These are phyloP conservation scores for Mesorhabditis belari DNA, from an alignment of 2,888 invertebrate species.

Conservation along the genomic window DNA sequence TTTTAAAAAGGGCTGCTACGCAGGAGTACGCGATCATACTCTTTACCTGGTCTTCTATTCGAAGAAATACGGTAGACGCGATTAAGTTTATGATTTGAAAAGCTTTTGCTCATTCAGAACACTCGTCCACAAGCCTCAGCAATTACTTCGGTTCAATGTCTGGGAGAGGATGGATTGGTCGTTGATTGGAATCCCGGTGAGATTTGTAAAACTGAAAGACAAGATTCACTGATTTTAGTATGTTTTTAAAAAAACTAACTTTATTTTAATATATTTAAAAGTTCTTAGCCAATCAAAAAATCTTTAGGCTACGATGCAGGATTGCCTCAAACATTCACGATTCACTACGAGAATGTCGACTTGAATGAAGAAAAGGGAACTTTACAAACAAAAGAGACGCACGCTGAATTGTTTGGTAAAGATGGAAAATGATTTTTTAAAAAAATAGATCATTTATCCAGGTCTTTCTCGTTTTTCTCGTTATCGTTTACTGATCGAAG, in stretches of 20 bases:
- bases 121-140: constrained; percentile 34
- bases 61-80: too few relatives aligned
- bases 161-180: constrained; percentile 18
- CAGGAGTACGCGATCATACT: too few relatives aligned
- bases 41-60: too few relatives aligned
- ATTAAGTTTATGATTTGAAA: too few relatives aligned
- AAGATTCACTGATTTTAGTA: too few relatives aligned
- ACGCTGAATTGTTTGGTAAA: constrained; percentile 4
- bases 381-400: constrained; percentile 1
- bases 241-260: too few relatives aligned
- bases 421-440: too few relatives aligned
- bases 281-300: background rate
- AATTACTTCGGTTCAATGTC: constrained; percentile 20
- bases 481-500: constrained; percentile 31
- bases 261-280: too few relatives aligned
- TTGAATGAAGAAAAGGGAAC: background rate
- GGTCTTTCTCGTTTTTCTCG: constrained; percentile 21
- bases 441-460: constrained; percentile 2
- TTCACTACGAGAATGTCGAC: constrained; percentile 21
- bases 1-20: too few relatives aligned
- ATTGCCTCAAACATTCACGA: constrained; percentile 25
- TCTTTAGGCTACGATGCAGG: constrained; percentile 32
- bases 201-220: too few relatives aligned
- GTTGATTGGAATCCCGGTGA: constrained; percentile 29
- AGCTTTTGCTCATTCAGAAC: too few relatives aligned